Base-by-base conservation (phyloP, 2,888 invertebrate species). In the Cheiracanthium punctorium region DNA sequence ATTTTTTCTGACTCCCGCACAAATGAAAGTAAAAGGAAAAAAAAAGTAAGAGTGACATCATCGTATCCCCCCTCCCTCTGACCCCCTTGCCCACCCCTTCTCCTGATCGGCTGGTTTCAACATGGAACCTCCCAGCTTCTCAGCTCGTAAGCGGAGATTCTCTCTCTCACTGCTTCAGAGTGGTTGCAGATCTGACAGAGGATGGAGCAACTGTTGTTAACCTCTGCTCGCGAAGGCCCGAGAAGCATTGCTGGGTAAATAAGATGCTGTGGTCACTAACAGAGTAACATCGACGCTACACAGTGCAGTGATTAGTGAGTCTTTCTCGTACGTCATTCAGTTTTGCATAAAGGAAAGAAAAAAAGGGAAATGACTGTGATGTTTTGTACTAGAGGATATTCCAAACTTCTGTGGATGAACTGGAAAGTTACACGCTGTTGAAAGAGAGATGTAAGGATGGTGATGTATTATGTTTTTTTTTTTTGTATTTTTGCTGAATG, bases 71-170 rank as follows among this genome's bases (percentile, higher is more conserved):
- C n/a, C 24, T 24, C 4, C 24, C 48, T n/a, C 48, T n/a, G n/a
- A n/a, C 48, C 17, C 37, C 17, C 48, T 7, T 48, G 2, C 48
- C 17, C 58, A 2, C 58, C 0, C 58, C 20, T 12, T 1, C 20
- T 24, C 58, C 20, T 58, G 5, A 24, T 12, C 4, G 4, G 58
- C 24, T 24, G 24, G 58, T 24, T 58, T 24, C 58, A 58, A 58
- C 58, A 58, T 58, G 58, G 58, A 58, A 58, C 24, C 58, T 58
- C 58, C 58, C 58, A 24, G 24, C 58, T 58, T 24, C 58, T 24
- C 14, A 7, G 58, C 58, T 58, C 2, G 20, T 58, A 58, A n/a
- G n/a, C n/a, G n/a, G n/a, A n/a, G n/a, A n/a, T n/a, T 58, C 24
- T 5, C 1, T 1, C 58, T 58, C 24, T 24, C 58, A 20, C 58